Evolutionary conservation across 2,797 vertebrate species (phyloP).

Genomic region (Acomys russatus): DNA sequence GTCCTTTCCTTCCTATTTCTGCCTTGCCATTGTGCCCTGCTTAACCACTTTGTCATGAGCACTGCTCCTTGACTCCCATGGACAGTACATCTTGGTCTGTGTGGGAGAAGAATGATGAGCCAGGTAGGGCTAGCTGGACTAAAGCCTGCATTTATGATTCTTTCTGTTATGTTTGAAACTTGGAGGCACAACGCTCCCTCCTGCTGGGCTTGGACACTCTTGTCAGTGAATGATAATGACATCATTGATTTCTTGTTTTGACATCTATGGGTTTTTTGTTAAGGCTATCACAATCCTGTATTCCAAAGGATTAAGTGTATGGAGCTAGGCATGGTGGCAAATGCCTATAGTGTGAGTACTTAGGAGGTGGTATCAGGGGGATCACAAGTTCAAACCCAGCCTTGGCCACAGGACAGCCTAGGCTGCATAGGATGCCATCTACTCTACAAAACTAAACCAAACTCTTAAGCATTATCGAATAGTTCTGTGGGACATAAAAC

Average conservation of each 20-base stretch:
- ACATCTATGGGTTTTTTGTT: not conserved
- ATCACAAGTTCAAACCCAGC: not conserved
- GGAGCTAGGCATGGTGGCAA: not conserved
- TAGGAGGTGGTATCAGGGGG: not conserved
- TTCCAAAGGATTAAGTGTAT: not conserved
- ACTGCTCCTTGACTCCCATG: not conserved
- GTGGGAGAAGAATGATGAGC: not conserved
- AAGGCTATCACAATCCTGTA: not conserved
- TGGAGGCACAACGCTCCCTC: not conserved
- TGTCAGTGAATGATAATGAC: not conserved
- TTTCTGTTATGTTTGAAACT: not conserved
- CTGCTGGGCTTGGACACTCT: not conserved
- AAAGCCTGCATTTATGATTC: not conserved
- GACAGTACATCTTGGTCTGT: not conserved
- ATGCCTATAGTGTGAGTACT: not conserved
- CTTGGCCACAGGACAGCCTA: not conserved
- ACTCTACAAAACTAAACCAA: not conserved
- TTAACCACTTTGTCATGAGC: not conserved
- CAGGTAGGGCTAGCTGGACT: not conserved
- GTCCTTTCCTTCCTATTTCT: not conserved
- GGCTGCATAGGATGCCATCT: not conserved
- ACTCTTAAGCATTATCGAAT: not conserved
- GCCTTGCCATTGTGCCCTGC: not conserved
- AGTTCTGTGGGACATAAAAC: not conserved
- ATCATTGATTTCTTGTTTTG: not conserved